Conservation (phyloP, 2,888 invertebrate species). For the Drosophila demipolita region DNA sequence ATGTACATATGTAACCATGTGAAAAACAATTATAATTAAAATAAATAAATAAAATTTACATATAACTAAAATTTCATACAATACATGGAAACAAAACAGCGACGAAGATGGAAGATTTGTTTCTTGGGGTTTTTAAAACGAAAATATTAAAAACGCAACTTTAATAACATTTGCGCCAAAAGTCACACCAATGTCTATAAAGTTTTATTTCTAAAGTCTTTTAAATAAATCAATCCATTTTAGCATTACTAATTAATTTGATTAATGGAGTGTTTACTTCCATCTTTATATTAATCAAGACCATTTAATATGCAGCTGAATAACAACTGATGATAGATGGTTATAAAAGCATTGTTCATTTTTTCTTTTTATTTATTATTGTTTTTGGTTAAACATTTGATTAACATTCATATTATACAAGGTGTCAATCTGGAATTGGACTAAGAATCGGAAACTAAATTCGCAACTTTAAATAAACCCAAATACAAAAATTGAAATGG, state of each 20-base stretch:
- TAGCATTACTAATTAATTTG: background rate
- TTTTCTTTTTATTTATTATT: background rate
- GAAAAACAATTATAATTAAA: conserved; percentile 50
- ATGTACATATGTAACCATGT: conserved; percentile 50
- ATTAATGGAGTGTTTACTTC: background rate
- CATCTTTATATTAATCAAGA: background rate
- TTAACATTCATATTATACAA: background rate
- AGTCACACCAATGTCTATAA: background rate
- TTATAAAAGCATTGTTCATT: background rate
- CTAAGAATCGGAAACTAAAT: background rate
- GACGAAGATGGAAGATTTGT: background rate
- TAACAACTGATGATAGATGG: background rate
- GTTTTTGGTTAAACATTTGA: background rate
- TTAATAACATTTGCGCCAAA: background rate
- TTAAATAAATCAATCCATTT: background rate
- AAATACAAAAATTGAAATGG: background rate
- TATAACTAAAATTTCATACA: conserved; percentile 57
- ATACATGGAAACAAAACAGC: conserved; percentile 5
- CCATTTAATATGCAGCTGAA: background rate
- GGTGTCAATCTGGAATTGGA: background rate
- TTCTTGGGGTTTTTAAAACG: background rate
- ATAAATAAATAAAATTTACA: conserved; percentile 64
- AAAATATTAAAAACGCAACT: background rate
- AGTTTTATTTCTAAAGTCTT: background rate
- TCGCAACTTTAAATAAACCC: background rate